Conservation (phyloP, 1,140 invertebrate species). For the Zaprionus inermis region DNA sequence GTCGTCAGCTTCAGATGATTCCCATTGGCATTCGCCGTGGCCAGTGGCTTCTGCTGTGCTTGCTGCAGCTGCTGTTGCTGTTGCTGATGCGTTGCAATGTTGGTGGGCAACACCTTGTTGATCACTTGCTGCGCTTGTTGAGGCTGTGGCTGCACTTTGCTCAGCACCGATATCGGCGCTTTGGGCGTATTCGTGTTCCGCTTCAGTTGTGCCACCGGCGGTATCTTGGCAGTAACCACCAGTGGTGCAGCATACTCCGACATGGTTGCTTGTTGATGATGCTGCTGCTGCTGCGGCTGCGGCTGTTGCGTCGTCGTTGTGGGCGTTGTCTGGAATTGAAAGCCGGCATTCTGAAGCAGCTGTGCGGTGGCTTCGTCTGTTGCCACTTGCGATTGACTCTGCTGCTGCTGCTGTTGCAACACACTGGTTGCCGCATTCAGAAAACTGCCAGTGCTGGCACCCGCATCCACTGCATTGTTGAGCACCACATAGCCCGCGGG, state of each 20-base stretch:
- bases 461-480: constrained; percentile 85
- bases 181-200: constrained; percentile 40
- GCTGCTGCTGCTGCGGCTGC: constrained; percentile 30
- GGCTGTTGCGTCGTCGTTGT: constrained; percentile 10
- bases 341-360: constrained; percentile 63
- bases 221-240: constrained; percentile 68
- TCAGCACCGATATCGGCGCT: constrained; percentile 46
- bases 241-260: constrained; percentile 60
- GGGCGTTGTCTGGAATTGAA: constrained; percentile 57
- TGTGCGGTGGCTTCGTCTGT: constrained; percentile 55
- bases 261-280: constrained; percentile 17
- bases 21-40: constrained; percentile 7
- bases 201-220: constrained; percentile 70
- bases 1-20: constrained; percentile 23
- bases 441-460: constrained; percentile 42
- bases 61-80: constrained; percentile 43
- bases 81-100: constrained; percentile 50
- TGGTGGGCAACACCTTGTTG: constrained; percentile 77
- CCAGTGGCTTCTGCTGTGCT: constrained; percentile 8
- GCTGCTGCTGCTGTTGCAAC: constrained; percentile 43
- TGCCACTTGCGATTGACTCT: constrained; percentile 47
- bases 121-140: constrained; percentile 74
- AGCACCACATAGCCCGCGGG: constrained; percentile 89
- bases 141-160: constrained; percentile 68
- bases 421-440: constrained; percentile 69